Percentiles rank a stretch among this genome's conserved stretches.
These are phyloP conservation scores for Carassius auratus DNA, from an alignment of 2,113 vertebrate species.

Conservation along the genomic window DNA sequence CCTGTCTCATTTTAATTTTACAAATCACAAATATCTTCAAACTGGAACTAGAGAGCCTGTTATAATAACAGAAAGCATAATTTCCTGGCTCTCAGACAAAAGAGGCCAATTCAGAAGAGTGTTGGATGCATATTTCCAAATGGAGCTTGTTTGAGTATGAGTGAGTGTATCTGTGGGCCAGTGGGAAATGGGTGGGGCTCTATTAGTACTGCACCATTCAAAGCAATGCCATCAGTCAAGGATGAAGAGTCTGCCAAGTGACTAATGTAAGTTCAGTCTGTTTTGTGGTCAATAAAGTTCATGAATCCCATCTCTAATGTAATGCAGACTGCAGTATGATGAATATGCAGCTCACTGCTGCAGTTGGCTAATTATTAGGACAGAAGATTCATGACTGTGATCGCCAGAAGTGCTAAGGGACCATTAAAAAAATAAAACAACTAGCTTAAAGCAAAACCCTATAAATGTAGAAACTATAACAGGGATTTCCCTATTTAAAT, in stretches of 20 bases:
- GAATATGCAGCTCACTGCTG: conserved; percentile 29
- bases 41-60: not conserved
- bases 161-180: conserved; percentile 36
- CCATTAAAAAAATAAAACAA: not conserved
- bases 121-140: not conserved
- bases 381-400: conserved; percentile 64
- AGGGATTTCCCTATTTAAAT: not conserved
- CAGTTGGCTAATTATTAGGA: conserved; percentile 60
- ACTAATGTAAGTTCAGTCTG: conserved; percentile 26
- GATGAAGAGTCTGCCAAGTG: conserved; percentile 11
- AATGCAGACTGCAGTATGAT: conserved; percentile 21
- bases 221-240: conserved; percentile 56
- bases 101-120: conserved; percentile 35
- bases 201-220: conserved; percentile 63
- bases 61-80: conserved; percentile 50
- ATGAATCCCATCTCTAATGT: conserved; percentile 2
- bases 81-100: conserved; percentile 61
- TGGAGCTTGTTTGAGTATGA: conserved; percentile 40
- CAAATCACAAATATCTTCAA: not conserved
- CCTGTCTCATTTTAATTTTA: not conserved
- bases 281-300: conserved; percentile 24
- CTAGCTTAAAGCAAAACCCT: not conserved
- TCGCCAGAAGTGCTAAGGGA: conserved; percentile 51
- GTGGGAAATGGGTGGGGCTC: conserved; percentile 32
- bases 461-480: not conserved